Evolutionary conservation across 2,113 vertebrate genomes (phyloP).

Genomic region (Lampris megalopsis): DNA sequence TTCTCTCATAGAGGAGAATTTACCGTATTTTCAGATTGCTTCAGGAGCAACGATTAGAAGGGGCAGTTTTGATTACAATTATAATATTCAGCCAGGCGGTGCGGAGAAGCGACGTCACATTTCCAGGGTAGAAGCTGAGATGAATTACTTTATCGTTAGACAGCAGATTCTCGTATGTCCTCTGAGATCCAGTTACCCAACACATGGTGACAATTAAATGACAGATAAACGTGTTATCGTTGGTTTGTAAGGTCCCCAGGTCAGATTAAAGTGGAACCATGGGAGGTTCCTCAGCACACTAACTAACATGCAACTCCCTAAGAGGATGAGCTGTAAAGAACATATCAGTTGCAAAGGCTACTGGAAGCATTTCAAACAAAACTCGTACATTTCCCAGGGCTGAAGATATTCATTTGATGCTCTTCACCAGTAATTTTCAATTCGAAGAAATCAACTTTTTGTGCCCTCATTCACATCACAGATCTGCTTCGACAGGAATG

Average conservation of each 20-base stretch:
- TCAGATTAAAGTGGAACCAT: conserved; percentile 28
- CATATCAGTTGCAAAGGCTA: conserved; percentile 25
- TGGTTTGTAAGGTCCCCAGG: conserved; percentile 12
- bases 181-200: conserved; percentile 35
- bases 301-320: too few relatives aligned
- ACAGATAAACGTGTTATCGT: conserved; percentile 23
- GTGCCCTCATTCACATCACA: conserved; percentile 18
- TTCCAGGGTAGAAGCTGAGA: conserved; percentile 17
- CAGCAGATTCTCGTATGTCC: conserved; percentile 13
- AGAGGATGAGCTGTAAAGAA: conserved; percentile 17
- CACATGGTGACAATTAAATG: conserved; percentile 39
- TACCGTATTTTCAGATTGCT: conserved; percentile 36
- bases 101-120: conserved; percentile 25
- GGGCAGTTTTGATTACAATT: conserved; percentile 43
- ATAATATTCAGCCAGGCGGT: conserved; percentile 42
- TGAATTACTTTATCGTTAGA: conserved; percentile 38
- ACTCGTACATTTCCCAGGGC: conserved; percentile 16
- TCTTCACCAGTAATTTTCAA: conserved; percentile 15
- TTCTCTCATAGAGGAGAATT: conserved; percentile 19
- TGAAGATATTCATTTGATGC: conserved; percentile 22
- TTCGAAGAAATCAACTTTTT: conserved; percentile 19
- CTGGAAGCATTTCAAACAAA: conserved; percentile 22
- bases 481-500: neutral
- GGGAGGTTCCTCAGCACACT: neutral
- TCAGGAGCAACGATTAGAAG: conserved; percentile 44